Evolutionary conservation across 1,140 invertebrate genomes (phyloP).

Genomic region (Hycleus cichorii): DNA sequence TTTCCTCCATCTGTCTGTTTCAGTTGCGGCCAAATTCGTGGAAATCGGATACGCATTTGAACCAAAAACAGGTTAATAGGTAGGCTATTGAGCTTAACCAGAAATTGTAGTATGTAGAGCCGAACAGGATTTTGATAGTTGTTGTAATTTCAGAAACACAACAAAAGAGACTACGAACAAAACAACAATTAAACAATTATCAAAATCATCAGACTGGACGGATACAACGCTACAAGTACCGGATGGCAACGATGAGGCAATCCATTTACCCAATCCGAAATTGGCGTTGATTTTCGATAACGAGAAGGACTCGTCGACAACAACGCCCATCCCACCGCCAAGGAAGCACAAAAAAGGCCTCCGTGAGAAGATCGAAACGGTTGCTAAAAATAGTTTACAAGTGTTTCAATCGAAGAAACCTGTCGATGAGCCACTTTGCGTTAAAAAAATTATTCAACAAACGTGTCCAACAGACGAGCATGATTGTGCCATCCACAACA

Average conservation of each 20-base stretch:
- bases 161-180: background rate
- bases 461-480: slow-evolving; percentile 30
- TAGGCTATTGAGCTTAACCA: slow-evolving; percentile 8
- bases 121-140: background rate
- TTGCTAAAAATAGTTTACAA: slow-evolving; percentile 33
- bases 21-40: slow-evolving; percentile 34
- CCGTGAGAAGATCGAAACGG: slow-evolving; percentile 34
- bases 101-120: background rate
- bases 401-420: slow-evolving; percentile 30
- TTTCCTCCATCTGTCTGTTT: slow-evolving; percentile 21
- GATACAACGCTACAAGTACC: slow-evolving; percentile 49
- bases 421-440: slow-evolving; percentile 34
- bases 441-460: slow-evolving; percentile 36
- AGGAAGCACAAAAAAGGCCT: slow-evolving; percentile 32
- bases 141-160: background rate
- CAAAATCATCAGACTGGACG: slow-evolving; percentile 47
- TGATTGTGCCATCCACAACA: slow-evolving; percentile 27
- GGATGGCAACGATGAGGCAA: slow-evolving; percentile 24
- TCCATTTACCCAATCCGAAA: slow-evolving; percentile 39
- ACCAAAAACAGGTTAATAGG: slow-evolving; percentile 33
- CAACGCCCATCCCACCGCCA: slow-evolving; percentile 36
- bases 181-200: slow-evolving; percentile 21
- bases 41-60: slow-evolving; percentile 34
- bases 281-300: slow-evolving; percentile 41
- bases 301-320: slow-evolving; percentile 33